Evolutionary conservation across 2,888 invertebrate genomes (phyloP).

Genomic region (Athetis lepigone): DNA sequence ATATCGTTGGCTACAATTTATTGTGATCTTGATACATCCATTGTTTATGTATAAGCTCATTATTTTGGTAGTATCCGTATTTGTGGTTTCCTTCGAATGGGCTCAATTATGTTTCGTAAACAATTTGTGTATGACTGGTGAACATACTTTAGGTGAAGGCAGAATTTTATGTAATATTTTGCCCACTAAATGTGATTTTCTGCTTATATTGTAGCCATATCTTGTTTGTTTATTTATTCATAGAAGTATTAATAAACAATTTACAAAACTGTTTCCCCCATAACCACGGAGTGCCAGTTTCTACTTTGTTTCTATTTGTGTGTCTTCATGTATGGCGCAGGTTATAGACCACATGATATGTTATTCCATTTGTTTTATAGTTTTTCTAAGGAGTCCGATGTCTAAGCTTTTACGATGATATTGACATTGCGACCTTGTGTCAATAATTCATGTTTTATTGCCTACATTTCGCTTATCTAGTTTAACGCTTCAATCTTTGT

Average conservation of each 20-base stretch:
- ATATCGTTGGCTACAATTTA: conserved; percentile 34
- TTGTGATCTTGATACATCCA: conserved; percentile 10
- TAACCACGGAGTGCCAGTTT: conserved; percentile 45
- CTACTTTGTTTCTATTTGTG: conserved; percentile 59
- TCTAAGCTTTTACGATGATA: conserved; percentile 28
- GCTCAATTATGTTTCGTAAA: neutral
- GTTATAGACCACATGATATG: conserved; percentile 58
- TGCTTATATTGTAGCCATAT: neutral
- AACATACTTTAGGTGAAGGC: neutral
- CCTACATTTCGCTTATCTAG: conserved; percentile 28
- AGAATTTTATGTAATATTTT: neutral
- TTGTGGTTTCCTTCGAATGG: neutral
- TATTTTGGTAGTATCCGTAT: conserved; percentile 9
- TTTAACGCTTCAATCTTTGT: conserved; percentile 34
- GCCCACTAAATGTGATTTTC: neutral
- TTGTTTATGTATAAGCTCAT: conserved; percentile 20
- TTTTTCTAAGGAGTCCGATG: conserved; percentile 31
- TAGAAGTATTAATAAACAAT: conserved; percentile 6
- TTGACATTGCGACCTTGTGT: conserved; percentile 41
- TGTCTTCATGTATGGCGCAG: conserved; percentile 51
- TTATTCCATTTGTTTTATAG: conserved; percentile 51
- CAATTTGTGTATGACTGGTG: neutral
- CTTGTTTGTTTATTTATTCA: neutral
- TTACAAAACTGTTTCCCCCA: conserved; percentile 16
- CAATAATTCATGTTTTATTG: conserved; percentile 32